Evolutionary conservation across 2,888 invertebrate genomes (phyloP), one percentile per base, ranked within the genome.

Genomic region (Tholera decimalis): DNA sequence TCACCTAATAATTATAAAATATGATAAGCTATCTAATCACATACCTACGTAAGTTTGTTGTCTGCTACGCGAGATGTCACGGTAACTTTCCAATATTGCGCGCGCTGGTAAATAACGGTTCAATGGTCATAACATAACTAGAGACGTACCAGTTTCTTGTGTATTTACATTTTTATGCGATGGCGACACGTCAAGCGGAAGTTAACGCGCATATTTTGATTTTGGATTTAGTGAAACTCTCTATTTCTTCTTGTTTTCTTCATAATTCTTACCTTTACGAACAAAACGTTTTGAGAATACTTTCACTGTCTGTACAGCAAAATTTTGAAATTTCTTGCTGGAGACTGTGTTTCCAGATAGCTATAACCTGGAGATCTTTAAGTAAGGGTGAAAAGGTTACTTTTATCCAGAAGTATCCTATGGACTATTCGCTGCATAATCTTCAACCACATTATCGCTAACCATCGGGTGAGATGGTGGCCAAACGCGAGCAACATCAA

Each of bases 41-140:
- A n/a, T n/a, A n/a, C n/a, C n/a, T 33, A 33, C 15, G 18, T n/a
- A 53, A 56, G 46, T 43, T 35, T 73, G 26, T 39, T 54, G 50
- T 61, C 61, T 75, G 41, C 44, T 58, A 44, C 54, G 55, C 72
- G 26, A 49, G 76, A 61, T 51, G 65, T 61, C 64, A 53, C 67
- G 60, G 80, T 79, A 80, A 70, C 78, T 73, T 73, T 73, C 72
- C 73, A 76, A 76, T 73, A 73, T 46, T 71, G 77, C 71, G 72
- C 70, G 80, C 82, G 84, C 79, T 73, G 68, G 59, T 84, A 28
- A 46, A 47, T 47, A 84, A 84, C 84, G 84, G 86, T 86, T 83
- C 81, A 86, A 84, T 83, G 83, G 79, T 83, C 83, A 86, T 85
- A 83, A 85, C 85, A 86, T 85, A 84, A 85, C 85, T 85, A 86